phyloP scores from a whole-genome alignment of 2,797 vertebrate genomes.

The Lycodopsis pacificus region DNA sequence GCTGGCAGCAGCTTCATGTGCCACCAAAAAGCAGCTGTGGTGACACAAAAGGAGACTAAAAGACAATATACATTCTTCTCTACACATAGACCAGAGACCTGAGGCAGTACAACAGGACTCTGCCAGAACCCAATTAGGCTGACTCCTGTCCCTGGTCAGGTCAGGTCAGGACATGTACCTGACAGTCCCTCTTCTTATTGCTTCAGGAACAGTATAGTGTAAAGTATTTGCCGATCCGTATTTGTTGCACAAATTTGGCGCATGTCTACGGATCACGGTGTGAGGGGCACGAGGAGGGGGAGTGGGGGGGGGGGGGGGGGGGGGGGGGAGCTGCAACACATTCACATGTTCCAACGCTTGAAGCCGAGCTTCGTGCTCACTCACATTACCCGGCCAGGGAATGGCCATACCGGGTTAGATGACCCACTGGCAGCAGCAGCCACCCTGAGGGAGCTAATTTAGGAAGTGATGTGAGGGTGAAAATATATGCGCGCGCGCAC shows the following conservation, averaged over 20 bases:
- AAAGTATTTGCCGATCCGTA: not conserved
- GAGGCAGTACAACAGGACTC: not conserved
- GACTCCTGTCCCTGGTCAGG: not conserved
- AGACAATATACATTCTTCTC: not conserved
- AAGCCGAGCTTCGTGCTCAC: conserved; percentile 23
- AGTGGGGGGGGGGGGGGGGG: not conserved
- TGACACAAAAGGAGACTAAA: no score
- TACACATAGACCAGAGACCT: not conserved
- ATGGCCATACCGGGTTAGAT: conserved; percentile 54
- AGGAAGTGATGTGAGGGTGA: conserved; percentile 56
- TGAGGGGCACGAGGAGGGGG: not conserved
- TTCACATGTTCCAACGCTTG: conserved; percentile 42
- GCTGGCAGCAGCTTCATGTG: not conserved
- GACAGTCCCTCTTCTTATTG: not conserved
- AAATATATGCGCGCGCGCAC: conserved; percentile 27
- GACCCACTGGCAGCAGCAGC: conserved; percentile 37
- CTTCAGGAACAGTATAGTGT: not conserved
- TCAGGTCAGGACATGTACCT: not conserved
- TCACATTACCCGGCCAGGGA: conserved; percentile 45
- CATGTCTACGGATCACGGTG: conserved; percentile 28
- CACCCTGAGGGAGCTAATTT: conserved; percentile 63
- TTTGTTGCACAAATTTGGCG: not conserved
- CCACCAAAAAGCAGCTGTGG: not conserved
- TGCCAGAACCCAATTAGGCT: not conserved
- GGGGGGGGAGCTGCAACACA: conserved; percentile 18